Base-by-base conservation (phyloP, 2,797 vertebrate genomes). In the Pogoniulus pusillus region DNA sequence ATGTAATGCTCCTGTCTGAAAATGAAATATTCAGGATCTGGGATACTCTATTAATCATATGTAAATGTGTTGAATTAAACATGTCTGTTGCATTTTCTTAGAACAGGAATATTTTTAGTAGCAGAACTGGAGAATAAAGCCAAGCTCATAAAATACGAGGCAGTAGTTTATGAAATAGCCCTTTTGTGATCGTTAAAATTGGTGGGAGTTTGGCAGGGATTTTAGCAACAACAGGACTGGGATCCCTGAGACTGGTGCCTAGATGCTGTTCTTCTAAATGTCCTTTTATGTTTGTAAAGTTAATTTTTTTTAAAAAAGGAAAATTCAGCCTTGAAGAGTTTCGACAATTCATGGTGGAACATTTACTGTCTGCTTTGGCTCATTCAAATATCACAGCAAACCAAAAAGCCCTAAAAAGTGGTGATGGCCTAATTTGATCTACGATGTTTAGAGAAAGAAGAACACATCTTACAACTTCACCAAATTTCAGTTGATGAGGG, bases 381-480 rank as follows among this genome's bases (percentile, higher is more conserved):
- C 30, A 53, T 81, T 88, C n/a, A 79, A 64, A 69, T 86, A 76
- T 75, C 72, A 43, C 63, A 91, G 66, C 43, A 60, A 76, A 63
- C 64, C 80, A 77, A 77, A 91, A 81, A 34, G 27, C 22, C 27
- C 20, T 27, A 59, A 7, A 23, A 39, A 17, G 19, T 27, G 5
- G 39, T 73, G 62, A 15, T 49, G 53, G 16, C 27, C 12, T 65
- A 7, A 47, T 70, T 47, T 54, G 47, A 20, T 66, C 35, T 54
- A 1, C 64, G 39, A 5, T 59, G 59, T 85, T 78, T 72, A 53
- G 30, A 65, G 91, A 75, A 93, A 87, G 87, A 94, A 96, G 96
- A 98, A 97, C 96, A 96, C 92, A 96, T 96, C 97, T 53, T 45
- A 89, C 97, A 98, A 98, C 93, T 80, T 54, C 43, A 68, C 41